Conservation (phyloP, 1,140 invertebrate species). For the Drosophila subobscura region DNA sequence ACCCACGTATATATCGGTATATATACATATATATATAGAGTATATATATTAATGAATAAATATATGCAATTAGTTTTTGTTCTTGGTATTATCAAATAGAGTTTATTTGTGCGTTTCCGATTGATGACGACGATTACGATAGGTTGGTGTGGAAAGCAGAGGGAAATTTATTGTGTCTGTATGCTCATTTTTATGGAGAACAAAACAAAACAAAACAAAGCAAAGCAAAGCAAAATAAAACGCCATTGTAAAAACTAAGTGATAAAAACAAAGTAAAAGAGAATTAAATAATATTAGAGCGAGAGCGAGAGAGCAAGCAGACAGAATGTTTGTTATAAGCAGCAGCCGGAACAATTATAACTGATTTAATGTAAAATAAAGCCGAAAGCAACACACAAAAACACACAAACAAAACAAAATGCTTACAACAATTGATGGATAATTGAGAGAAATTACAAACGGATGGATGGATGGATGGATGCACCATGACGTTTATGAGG, state of each 20-base stretch:
- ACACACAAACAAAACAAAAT: conserved; percentile 40
- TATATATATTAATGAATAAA: conserved; percentile 41
- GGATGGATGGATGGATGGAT: background rate
- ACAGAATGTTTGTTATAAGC: conserved; percentile 6
- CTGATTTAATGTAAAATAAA: conserved; percentile 68
- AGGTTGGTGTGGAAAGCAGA: conserved; percentile 28
- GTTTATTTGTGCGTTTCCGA: conserved; percentile 67
- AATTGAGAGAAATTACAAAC: conserved; percentile 26
- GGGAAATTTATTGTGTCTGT: conserved; percentile 49
- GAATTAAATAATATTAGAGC: conserved; percentile 66
- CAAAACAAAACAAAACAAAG: conserved; percentile 26
- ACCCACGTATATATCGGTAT: conserved; percentile 29
- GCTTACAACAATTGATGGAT: conserved; percentile 49
- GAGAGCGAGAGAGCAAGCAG: conserved; percentile 25
- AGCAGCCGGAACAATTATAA: too few relatives aligned
- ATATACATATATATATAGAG: conserved; percentile 32
- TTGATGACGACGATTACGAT: conserved; percentile 11
- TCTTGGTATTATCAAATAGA: conserved; percentile 57
- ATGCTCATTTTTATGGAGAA: conserved; percentile 62
- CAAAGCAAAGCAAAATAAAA: conserved; percentile 58
- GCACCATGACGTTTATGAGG: conserved; percentile 49
- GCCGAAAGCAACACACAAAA: conserved; percentile 56
- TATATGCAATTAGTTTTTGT: conserved; percentile 68
- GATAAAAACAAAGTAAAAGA: conserved; percentile 65
- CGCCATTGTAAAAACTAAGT: conserved; percentile 83